phyloP scores from a whole-genome alignment of 1,140 invertebrate species.

The Dendrolimus kikuchii region DNA sequence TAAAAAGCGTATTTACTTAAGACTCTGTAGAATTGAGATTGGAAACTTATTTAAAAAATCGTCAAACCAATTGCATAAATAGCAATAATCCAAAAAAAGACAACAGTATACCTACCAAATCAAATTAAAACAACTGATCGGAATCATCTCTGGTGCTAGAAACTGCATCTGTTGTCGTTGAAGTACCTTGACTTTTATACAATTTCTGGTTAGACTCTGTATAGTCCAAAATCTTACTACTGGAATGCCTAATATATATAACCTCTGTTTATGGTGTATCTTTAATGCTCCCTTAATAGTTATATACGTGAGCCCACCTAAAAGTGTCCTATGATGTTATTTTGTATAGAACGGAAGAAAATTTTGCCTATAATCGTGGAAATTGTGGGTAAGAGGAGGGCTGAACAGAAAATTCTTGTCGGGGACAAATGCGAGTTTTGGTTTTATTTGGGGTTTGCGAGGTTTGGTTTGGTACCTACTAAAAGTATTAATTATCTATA shows the following conservation, averaged over 20 bases:
- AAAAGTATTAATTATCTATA: no score
- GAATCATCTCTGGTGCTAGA: slow-evolving; percentile 41
- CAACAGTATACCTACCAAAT: no score
- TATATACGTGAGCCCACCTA: slow-evolving; percentile 94
- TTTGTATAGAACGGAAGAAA: slow-evolving; percentile 90
- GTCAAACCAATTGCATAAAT: not conserved
- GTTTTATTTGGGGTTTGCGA: no score
- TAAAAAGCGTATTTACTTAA: not conserved
- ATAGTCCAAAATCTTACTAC: slow-evolving; percentile 88
- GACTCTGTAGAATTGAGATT: not conserved
- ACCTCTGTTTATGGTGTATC: slow-evolving; percentile 97
- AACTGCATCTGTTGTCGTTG: slow-evolving; percentile 27
- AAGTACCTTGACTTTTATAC: slow-evolving; percentile 34
- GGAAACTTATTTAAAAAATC: slow-evolving; percentile 1
- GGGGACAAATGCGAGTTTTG: slow-evolving; percentile 81
- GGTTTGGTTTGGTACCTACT: no score
- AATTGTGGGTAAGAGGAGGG: slow-evolving; percentile 94
- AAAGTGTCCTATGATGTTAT: slow-evolving; percentile 93
- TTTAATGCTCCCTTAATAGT: slow-evolving; percentile 93
- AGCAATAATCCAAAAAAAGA: not conserved
- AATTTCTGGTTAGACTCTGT: slow-evolving; percentile 77
- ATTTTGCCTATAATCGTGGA: slow-evolving; percentile 93
- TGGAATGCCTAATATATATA: slow-evolving; percentile 87
- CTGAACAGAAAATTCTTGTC: slow-evolving; percentile 93
- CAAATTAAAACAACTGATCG: slow-evolving; percentile 39